Evolutionary conservation across 1,140 invertebrate species (phyloP).

Genomic region (Anadara kagoshimensis): DNA sequence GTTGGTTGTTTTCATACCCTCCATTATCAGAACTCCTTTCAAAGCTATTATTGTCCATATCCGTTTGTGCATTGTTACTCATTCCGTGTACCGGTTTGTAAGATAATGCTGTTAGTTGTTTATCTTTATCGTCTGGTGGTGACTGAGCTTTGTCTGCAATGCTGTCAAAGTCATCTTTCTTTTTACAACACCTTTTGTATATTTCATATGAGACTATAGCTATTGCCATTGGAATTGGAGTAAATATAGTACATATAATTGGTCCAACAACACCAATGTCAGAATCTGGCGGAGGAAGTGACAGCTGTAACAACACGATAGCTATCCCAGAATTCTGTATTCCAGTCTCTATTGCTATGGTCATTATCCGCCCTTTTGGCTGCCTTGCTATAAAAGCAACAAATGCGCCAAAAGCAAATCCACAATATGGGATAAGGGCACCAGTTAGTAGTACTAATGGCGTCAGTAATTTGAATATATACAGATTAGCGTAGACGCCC

Average conservation of each 20-base stretch:
- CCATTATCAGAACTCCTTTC: too few species aligned
- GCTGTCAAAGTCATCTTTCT: constrained; percentile 1
- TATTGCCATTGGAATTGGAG: constrained; percentile 85
- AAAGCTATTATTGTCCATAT: too few species aligned
- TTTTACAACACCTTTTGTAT: constrained; percentile 42
- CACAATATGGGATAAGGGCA: constrained; percentile 88
- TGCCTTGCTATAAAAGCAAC: constrained; percentile 52
- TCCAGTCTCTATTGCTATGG: constrained; percentile 76
- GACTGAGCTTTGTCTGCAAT: too few species aligned
- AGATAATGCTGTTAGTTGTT: too few species aligned
- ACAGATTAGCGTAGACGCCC: constrained; percentile 92
- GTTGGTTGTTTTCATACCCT: too few species aligned
- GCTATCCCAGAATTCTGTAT: constrained; percentile 75
- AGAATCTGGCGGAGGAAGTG: constrained; percentile 73
- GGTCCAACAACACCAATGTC: constrained; percentile 72
- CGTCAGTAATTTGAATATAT: constrained; percentile 90
- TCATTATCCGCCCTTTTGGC: constrained; percentile 65
- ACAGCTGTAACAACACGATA: constrained; percentile 73
- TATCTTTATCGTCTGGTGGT: too few species aligned
- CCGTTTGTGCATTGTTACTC: too few species aligned
- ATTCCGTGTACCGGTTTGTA: too few species aligned
- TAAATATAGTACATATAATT: constrained; percentile 89
- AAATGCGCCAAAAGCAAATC: constrained; percentile 84
- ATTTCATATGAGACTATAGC: constrained; percentile 44
- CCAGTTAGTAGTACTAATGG: constrained; percentile 82